Evolutionary conservation across 2,888 invertebrate genomes (phyloP).

Genomic region (Gymnosoma rotundatum): DNA sequence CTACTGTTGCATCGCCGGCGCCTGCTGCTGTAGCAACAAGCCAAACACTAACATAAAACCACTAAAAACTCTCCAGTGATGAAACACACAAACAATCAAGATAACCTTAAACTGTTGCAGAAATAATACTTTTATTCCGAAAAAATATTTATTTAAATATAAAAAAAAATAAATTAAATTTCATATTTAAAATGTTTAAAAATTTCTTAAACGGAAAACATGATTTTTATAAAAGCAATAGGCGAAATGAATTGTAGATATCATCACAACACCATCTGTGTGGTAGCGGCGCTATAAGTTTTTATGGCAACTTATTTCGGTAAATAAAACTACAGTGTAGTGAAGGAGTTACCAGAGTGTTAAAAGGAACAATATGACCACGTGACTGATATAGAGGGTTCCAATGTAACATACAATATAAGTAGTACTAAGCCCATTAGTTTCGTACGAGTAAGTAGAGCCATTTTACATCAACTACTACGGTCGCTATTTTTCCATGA

Average conservation of each 20-base stretch:
- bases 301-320: slow-evolving; percentile 26
- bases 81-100: slow-evolving; percentile 63
- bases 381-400: too few species aligned
- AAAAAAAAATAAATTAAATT: slow-evolving; percentile 47
- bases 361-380: too few species aligned
- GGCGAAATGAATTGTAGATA: slow-evolving; percentile 29
- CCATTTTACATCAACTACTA: too few species aligned
- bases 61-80: slow-evolving; percentile 53
- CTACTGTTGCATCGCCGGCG: slow-evolving; percentile 18
- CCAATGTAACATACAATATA: too few species aligned
- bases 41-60: slow-evolving; percentile 23
- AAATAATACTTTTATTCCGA: slow-evolving; percentile 3
- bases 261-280: slow-evolving; percentile 38
- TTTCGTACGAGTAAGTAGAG: too few species aligned
- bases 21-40: neutral
- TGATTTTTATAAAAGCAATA: neutral
- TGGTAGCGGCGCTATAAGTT: slow-evolving; percentile 33
- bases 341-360: too few species aligned
- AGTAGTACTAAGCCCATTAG: too few species aligned
- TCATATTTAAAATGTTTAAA: slow-evolving; percentile 43
- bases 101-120: slow-evolving; percentile 56
- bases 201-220: slow-evolving; percentile 42
- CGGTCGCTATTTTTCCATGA: too few species aligned
- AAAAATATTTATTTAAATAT: slow-evolving; percentile 11
- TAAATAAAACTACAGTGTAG: too few species aligned